A percentile compares a stretch with the other conserved stretches of the same genome.
Evolutionary conservation across 64 coral and sea anemone genomes (phyloP).

Genomic region (Anthopleura sola): DNA sequence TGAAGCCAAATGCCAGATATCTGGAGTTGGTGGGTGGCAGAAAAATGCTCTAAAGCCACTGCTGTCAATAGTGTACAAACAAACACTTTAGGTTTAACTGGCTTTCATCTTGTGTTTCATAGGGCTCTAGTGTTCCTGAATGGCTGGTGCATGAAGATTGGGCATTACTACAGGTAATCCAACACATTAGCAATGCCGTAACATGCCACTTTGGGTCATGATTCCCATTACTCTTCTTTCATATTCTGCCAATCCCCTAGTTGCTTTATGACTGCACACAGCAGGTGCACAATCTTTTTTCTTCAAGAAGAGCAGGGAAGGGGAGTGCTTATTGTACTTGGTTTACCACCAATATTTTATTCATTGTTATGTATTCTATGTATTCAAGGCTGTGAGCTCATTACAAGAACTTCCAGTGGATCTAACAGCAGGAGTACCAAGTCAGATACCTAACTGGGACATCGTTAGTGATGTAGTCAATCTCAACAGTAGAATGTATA

Average conservation of each 20-base stretch:
- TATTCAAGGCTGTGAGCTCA: slow-evolving; percentile 79
- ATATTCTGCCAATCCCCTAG: too few relatives aligned
- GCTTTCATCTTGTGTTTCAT: not conserved
- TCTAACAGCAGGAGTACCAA: slow-evolving; percentile 77
- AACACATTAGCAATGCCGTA: too few relatives aligned
- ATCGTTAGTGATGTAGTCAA: slow-evolving; percentile 98
- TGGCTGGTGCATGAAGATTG: slow-evolving; percentile 99
- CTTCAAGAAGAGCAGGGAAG: too few relatives aligned
- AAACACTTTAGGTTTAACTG: not conserved
- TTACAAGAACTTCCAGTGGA: slow-evolving; percentile 95
- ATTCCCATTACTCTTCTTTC: too few relatives aligned
- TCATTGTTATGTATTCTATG: not conserved
- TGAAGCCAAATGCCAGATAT: too few relatives aligned
- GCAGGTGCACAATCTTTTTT: too few relatives aligned
- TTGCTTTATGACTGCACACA: too few relatives aligned
- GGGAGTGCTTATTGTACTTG: too few relatives aligned
- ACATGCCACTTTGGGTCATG: too few relatives aligned
- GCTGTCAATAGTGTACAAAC: too few relatives aligned
- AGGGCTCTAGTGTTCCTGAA: slow-evolving; percentile 85
- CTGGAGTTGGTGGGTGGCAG: too few relatives aligned
- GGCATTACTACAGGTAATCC: slow-evolving; percentile 94
- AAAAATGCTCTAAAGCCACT: too few relatives aligned
- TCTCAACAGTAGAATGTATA: slow-evolving; percentile 78
- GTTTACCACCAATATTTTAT: not conserved
- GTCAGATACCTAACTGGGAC: slow-evolving; percentile 95